Evolutionary conservation across 37 sponge, comb jelly and placozoan genomes (phyloP).

Genomic region (Tethya wilhelma): DNA sequence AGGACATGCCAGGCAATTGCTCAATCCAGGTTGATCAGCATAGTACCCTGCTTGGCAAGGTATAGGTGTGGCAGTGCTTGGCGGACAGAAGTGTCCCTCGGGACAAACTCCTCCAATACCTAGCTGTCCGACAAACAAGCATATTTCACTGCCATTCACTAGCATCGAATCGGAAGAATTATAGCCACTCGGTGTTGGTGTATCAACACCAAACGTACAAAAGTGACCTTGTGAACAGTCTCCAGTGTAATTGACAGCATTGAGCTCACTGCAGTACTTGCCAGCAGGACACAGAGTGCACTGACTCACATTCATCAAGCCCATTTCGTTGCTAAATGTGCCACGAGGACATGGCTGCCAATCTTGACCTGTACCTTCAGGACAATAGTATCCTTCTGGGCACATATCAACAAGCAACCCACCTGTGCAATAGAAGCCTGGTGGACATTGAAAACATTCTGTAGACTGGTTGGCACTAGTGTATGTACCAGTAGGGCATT

Average conservation of each 20-base stretch:
- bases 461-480: background rate
- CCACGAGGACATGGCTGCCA: background rate
- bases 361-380: background rate
- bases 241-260: constrained; percentile 3
- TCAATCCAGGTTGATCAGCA: background rate
- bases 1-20: constrained; percentile 2
- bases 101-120: constrained; percentile 24
- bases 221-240: background rate
- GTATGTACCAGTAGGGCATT: background rate
- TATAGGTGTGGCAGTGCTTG: background rate
- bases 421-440: background rate
- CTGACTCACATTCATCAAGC: background rate
- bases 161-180: background rate
- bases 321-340: background rate
- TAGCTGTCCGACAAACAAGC: background rate
- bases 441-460: background rate
- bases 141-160: background rate
- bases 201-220: background rate
- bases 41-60: constrained; percentile 4
- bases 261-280: background rate
- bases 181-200: background rate
- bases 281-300: constrained; percentile 1
- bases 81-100: background rate
- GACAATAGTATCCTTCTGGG: background rate
- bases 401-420: background rate